phyloP scores from a whole-genome alignment of 2,797 vertebrate genomes.

The Parauchenoglanis ngamensis region DNA sequence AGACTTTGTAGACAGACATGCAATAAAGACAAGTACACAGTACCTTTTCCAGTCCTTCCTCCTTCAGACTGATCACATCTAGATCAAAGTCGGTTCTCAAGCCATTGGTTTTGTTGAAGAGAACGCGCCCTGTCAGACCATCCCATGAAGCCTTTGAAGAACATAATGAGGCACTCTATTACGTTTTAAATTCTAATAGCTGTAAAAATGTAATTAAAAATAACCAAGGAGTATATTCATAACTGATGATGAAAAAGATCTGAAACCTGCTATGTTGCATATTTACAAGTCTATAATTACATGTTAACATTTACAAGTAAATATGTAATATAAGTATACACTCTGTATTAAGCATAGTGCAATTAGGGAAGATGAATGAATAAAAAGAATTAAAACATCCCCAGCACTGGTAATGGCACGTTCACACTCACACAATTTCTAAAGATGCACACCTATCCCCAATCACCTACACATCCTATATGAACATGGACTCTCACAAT shows the following conservation, averaged over 20 bases:
- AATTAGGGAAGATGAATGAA: neutral
- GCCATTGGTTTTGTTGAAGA: conserved; percentile 95
- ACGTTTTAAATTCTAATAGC: neutral
- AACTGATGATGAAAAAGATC: neutral
- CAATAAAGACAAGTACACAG: neutral
- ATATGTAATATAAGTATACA: neutral
- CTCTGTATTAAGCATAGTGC: neutral
- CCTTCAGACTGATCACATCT: conserved; percentile 96
- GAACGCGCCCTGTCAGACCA: conserved; percentile 93
- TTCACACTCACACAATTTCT: too few species aligned
- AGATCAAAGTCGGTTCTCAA: conserved; percentile 97
- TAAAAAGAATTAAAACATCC: neutral
- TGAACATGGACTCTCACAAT: too few species aligned
- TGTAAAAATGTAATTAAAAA: neutral
- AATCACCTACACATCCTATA: too few species aligned
- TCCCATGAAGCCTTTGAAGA: conserved; percentile 91
- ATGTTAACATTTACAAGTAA: neutral
- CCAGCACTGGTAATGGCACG: too few species aligned
- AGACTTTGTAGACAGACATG: conserved; percentile 13
- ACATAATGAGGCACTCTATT: neutral
- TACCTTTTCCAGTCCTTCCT: conserved; percentile 97
- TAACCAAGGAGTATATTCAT: neutral
- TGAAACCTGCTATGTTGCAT: neutral
- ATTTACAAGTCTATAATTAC: neutral
- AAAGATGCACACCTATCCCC: too few species aligned